Evolutionary conservation across 2,113 vertebrate genomes (phyloP).

Genomic region (Stomatorhinus ivindoensis): DNA sequence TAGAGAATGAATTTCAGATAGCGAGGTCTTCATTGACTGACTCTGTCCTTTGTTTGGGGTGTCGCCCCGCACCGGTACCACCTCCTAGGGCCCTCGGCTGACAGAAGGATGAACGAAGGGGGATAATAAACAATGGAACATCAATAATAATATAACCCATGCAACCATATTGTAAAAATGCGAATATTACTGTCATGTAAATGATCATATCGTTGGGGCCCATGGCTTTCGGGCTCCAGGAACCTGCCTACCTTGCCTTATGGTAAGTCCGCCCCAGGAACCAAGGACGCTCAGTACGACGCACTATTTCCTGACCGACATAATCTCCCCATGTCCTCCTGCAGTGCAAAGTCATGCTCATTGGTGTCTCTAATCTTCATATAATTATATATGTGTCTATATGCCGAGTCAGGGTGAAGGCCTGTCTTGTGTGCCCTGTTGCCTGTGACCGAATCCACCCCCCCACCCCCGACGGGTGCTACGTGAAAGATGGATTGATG

Average conservation of each 20-base stretch:
- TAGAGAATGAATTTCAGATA: background rate
- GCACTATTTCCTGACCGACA: background rate
- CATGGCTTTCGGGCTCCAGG: too few relatives aligned
- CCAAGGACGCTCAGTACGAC: background rate
- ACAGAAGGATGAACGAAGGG: background rate
- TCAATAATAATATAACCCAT: background rate
- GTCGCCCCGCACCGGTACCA: too few relatives aligned
- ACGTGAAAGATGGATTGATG: background rate
- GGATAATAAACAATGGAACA: background rate
- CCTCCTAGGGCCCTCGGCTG: too few relatives aligned
- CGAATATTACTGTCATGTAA: background rate
- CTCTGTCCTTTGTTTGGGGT: background rate
- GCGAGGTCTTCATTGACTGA: background rate
- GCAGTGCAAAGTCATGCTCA: background rate
- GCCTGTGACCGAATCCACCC: background rate
- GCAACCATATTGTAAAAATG: background rate
- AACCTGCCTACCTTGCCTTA: too few relatives aligned
- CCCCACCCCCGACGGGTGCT: background rate
- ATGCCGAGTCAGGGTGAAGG: background rate
- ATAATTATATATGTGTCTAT: background rate
- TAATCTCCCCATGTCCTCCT: background rate
- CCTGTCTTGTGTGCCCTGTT: background rate
- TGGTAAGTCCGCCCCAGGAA: background rate
- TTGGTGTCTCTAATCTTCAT: background rate
- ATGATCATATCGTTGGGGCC: background rate